Conservation (phyloP, 2,113 vertebrate species). For the Corythaixoides concolor region DNA sequence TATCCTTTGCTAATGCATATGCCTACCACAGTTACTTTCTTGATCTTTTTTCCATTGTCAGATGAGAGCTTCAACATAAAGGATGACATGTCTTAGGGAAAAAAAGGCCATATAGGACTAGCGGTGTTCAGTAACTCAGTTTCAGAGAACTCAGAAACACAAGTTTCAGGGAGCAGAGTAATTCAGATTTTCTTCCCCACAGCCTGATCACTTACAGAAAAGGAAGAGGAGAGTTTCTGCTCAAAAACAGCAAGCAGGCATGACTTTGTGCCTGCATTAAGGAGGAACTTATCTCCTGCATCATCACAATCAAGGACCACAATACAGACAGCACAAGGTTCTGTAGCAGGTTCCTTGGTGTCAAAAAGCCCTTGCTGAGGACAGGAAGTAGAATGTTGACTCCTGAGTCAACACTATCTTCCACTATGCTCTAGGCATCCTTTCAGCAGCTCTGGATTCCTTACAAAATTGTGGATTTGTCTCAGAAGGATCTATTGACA, state of each 20-base stretch:
- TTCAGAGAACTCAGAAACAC: not conserved
- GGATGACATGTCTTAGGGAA: not conserved
- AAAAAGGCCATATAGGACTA: not conserved
- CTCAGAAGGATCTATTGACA: not conserved
- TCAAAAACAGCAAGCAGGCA: not conserved
- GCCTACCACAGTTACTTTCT: not conserved
- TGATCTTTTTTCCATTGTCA: not conserved
- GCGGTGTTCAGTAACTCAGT: not conserved
- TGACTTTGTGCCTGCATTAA: not conserved
- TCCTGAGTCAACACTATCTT: not conserved
- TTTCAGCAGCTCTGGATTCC: not conserved
- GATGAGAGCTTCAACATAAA: not conserved
- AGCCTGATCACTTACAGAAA: not conserved
- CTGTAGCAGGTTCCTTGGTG: not conserved
- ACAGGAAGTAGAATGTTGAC: not conserved
- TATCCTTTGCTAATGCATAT: not conserved
- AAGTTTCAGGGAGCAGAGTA: not conserved
- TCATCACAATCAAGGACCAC: not conserved
- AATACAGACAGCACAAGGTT: not conserved
- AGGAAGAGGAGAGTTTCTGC: not conserved
- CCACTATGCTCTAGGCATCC: not conserved
- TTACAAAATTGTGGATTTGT: not conserved
- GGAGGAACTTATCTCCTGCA: not conserved
- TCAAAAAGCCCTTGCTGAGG: not conserved
- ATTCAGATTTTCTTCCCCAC: not conserved